Conservation (phyloP, 2,888 invertebrate genomes). For the Chaitophorus viminalis region DNA sequence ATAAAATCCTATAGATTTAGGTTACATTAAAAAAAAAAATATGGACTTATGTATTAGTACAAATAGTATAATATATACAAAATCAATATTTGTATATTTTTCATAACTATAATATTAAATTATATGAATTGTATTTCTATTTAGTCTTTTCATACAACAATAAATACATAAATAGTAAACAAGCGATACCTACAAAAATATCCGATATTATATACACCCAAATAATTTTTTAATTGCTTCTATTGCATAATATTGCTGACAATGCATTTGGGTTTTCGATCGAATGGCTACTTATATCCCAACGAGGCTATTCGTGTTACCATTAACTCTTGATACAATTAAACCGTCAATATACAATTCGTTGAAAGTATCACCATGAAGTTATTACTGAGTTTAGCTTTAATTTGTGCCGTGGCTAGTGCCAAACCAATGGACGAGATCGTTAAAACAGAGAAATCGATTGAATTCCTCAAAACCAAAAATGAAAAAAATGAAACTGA, state of each 20-base stretch:
- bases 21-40: too few species aligned
- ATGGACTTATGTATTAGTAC: too few species aligned
- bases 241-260: constrained; percentile 51
- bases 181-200: not conserved
- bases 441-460: not conserved
- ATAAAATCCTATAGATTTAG: not conserved
- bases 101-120: not conserved
- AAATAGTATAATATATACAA: too few species aligned
- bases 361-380: constrained; percentile 32
- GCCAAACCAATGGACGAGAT: constrained; percentile 27
- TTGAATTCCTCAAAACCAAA: not conserved
- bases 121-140: constrained; percentile 8
- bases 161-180: constrained; percentile 7
- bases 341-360: not conserved
- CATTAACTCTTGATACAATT: constrained; percentile 15
- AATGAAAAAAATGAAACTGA: not conserved
- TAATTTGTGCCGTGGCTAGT: constrained; percentile 12
- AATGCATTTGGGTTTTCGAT: not conserved
- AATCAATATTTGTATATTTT: not conserved
- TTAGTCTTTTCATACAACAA: not conserved
- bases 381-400: constrained; percentile 33
- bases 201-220: not conserved
- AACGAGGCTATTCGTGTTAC: constrained; percentile 7
- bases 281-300: constrained; percentile 39
- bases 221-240: constrained; percentile 13